Conservation (phyloP, 2,113 vertebrate species). For the Tachuris rubrigastra region DNA sequence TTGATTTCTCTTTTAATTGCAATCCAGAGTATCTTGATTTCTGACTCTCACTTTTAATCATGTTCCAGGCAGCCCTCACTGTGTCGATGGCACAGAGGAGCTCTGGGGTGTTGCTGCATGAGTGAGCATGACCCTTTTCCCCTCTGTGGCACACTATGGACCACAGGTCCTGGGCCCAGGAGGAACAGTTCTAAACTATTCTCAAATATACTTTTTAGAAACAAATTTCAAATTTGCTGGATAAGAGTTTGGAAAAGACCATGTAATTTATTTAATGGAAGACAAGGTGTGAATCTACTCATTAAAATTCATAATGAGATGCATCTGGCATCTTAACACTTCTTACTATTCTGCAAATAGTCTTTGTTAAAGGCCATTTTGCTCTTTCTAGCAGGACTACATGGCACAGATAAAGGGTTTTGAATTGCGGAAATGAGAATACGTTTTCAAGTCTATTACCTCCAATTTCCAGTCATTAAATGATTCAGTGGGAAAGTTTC, state of each 20-base stretch:
- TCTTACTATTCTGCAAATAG: slow-evolving; percentile 55
- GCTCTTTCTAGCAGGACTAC: slow-evolving; percentile 48
- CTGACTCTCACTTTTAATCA: slow-evolving; percentile 8
- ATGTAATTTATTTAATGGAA: slow-evolving; percentile 37
- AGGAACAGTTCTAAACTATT: not conserved
- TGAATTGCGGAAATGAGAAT: slow-evolving; percentile 32
- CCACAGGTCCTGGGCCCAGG: not conserved
- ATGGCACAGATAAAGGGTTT: slow-evolving; percentile 35
- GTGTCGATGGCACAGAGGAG: not conserved
- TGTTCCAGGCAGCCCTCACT: not conserved
- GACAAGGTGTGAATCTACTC: slow-evolving; percentile 33
- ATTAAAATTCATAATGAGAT: slow-evolving; percentile 53
- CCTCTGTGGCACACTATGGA: not conserved
- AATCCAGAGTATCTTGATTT: slow-evolving; percentile 14
- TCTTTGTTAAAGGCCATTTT: slow-evolving; percentile 35
- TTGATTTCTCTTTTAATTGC: slow-evolving; percentile 28
- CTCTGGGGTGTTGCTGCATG: not conserved
- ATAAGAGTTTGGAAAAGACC: slow-evolving; percentile 27
- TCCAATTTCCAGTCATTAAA: slow-evolving; percentile 61
- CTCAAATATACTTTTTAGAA: not conserved
- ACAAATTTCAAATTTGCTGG: not conserved
- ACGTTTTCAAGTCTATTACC: slow-evolving; percentile 46
- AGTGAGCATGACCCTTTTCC: not conserved
- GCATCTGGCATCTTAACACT: slow-evolving; percentile 30
- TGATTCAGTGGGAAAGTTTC: slow-evolving; percentile 50